These are phyloP conservation scores for Parazoanthus darwini DNA, from an alignment of 92 coral and sea anemone genomes.

Conservation along the genomic window DNA sequence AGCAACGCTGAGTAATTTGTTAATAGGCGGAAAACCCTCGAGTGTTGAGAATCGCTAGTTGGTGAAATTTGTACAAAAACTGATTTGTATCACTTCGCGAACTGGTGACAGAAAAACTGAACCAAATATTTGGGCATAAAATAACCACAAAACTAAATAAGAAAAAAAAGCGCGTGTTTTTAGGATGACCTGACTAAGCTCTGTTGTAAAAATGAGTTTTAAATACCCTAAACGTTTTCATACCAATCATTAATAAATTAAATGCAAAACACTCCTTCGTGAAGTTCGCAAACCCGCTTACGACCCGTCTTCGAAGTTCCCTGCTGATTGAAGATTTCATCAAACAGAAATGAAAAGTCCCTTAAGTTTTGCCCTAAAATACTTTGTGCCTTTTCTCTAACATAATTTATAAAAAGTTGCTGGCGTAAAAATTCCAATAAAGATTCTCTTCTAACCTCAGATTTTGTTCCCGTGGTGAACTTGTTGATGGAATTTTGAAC, in stretches of 20 bases:
- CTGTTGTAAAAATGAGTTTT: background rate
- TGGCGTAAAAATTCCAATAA: background rate
- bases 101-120: background rate
- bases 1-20: slow-evolving; percentile 32
- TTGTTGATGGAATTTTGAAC: background rate
- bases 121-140: background rate
- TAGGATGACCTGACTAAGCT: background rate
- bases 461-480: background rate
- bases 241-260: slow-evolving; percentile 31
- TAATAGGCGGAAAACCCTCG: slow-evolving; percentile 28
- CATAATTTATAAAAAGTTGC: slow-evolving; percentile 3
- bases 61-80: slow-evolving; percentile 6
- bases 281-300: slow-evolving; percentile 24
- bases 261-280: slow-evolving; percentile 23
- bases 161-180: background rate
- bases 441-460: slow-evolving; percentile 11
- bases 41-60: background rate
- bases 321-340: slow-evolving; percentile 28
- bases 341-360: slow-evolving; percentile 33
- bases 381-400: background rate
- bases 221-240: slow-evolving; percentile 1
- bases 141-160: background rate
- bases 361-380: background rate
- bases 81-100: background rate
- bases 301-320: slow-evolving; percentile 29